These are phyloP conservation scores for Scortum barcoo DNA, from an alignment of 2,113 vertebrate genomes.

Conservation along the genomic window DNA sequence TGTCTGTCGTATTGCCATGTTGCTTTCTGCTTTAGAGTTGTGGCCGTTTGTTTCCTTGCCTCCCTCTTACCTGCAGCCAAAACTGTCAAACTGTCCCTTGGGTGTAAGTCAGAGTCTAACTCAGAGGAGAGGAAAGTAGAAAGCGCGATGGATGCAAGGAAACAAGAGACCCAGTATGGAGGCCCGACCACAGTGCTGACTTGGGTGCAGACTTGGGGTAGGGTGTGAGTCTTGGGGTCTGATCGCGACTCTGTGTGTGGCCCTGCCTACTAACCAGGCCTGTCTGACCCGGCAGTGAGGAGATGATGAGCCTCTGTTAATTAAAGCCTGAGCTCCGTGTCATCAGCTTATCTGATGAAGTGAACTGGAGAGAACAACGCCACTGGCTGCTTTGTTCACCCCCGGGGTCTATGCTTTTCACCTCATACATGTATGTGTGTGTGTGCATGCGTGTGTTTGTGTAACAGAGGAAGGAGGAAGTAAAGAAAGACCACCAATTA, in stretches of 20 bases:
- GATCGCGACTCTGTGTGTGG: constrained; percentile 59
- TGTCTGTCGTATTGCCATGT: not conserved
- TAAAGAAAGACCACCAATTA: constrained; percentile 77
- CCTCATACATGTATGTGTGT: constrained; percentile 36
- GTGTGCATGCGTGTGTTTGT: constrained; percentile 53
- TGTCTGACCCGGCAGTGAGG: constrained; percentile 25
- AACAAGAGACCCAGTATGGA: constrained; percentile 25
- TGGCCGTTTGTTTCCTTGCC: not conserved
- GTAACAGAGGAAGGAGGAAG: constrained; percentile 60
- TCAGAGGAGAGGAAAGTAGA: not conserved
- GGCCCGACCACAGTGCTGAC: constrained; percentile 31
- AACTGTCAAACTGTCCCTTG: not conserved
- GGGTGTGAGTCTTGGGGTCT: constrained; percentile 14
- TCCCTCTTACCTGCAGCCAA: not conserved
- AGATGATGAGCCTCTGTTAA: constrained; percentile 74
- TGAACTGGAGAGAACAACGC: constrained; percentile 51
- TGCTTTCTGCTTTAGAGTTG: not conserved
- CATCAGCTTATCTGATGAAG: constrained; percentile 77
- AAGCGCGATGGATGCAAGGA: not conserved
- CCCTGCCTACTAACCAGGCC: constrained; percentile 50
- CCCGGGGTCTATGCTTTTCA: constrained; percentile 33
- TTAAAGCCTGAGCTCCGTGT: constrained; percentile 76
- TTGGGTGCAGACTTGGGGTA: constrained; percentile 20
- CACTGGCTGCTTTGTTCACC: constrained; percentile 56
- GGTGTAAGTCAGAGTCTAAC: not conserved